Evolutionary conservation across 2,888 invertebrate species (phyloP).

Genomic region (Tetranychus truncatus): DNA sequence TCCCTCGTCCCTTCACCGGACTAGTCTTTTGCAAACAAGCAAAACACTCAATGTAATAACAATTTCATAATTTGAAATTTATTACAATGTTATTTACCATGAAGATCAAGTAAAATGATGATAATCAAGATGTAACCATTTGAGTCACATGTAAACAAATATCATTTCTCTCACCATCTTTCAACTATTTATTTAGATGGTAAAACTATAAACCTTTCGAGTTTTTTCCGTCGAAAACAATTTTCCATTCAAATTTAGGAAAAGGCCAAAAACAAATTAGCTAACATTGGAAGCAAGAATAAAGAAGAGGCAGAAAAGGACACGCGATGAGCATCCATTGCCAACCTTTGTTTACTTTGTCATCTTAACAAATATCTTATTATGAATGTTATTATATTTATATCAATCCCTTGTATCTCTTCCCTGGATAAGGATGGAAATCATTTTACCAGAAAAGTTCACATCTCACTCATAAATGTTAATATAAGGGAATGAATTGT

Average conservation of each 20-base stretch:
- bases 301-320: neutral
- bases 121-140: neutral
- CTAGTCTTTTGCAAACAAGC: neutral
- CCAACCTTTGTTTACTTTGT: neutral
- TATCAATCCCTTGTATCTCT: neutral
- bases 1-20: neutral
- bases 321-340: neutral
- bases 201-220: neutral
- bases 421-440: neutral
- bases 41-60: neutral
- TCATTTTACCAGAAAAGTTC: neutral
- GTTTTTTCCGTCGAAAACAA: neutral
- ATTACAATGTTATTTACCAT: neutral
- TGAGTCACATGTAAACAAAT: neutral
- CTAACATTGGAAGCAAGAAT: neutral
- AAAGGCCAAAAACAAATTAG: no score
- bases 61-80: conserved; percentile 1
- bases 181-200: neutral
- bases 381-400: neutral
- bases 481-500: neutral
- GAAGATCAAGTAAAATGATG: neutral
- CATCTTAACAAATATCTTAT: neutral
- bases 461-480: neutral
- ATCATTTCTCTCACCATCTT: neutral
- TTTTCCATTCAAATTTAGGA: neutral